Base-by-base conservation (phyloP, 37 sponge, comb jelly and placozoan genomes). In the Oscarella lobularis region DNA sequence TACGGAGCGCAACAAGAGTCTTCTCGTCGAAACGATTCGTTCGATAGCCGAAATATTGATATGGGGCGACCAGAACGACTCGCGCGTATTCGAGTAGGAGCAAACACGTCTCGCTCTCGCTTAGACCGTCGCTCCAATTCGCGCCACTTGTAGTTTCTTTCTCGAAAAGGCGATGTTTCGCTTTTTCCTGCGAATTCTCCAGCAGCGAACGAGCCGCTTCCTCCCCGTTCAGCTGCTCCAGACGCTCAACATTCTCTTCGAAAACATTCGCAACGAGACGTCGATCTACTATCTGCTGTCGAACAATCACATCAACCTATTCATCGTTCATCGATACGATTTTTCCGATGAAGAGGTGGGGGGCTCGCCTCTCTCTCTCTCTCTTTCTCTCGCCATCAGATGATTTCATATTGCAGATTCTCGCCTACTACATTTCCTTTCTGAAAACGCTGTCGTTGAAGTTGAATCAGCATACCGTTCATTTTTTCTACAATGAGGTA, bases 61-160 rank as follows among this genome's bases (percentile, higher is more conserved):
- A 35, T 98, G 99, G 99, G 99, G 99, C 0, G 99, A 98, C 79
- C 99, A 98, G 76, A 94, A 98, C 73, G 99, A 98, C 77, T 78
- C 90, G 0, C 82, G 85, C n/a, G 92, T 98, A 0, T 94, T 94
- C 67, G 99, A 98, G 97, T 96, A 33, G 87, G 93, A 81, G 29
- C 71, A 20, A 5, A 68, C 60, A 48, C 20, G 14, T 48, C 60
- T 48, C 60, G 6, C 71, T 68, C 6, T 30, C 71, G 6, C 31
- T 20, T 14, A 29, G 29, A 29, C 60, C 20, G 14, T 48, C 60
- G n/a, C n/a, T n/a, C n/a, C n/a, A n/a, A n/a, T n/a, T n/a, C n/a
- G n/a, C n/a, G n/a, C n/a, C n/a, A 27, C 27, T 69, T 68, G 30
- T 74, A 96, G 97, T 74, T 98, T 88, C 71, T 98, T 98, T 73